Evolutionary conservation across 1,140 invertebrate genomes (phyloP), one percentile per base, ranked within the genome.

Genomic region (Calliopsis andreniformis): DNA sequence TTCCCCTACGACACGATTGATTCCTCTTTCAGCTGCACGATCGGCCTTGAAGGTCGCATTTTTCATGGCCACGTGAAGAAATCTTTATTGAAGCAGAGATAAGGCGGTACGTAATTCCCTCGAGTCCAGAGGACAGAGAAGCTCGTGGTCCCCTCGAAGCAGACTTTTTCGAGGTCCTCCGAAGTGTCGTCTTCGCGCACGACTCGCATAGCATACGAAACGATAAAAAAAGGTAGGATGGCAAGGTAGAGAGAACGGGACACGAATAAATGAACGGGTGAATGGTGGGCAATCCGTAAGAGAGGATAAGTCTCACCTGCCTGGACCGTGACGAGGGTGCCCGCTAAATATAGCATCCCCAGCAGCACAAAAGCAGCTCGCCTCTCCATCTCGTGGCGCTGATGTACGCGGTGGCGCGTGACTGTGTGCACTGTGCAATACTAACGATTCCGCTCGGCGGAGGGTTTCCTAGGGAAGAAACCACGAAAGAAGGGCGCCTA

Each of bases 311-410:
- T 85, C 88, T 91, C 86, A 91, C 89, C 89, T 87, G 88, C 87
- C 78, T 87, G 84, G 83, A 88, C 81, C 78, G 81, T 86, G 84
- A 79, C 84, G 82, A 91, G 83, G 89, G 82, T 86, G 84, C 86
- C 84, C 62, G 88, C 89, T 91, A 91, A 91, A 89, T 88, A 91
- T 91, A 91, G 90, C 87, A 90, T 76, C 69, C 84, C 82, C 82
- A 91, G 88, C 82, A 89, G 83, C 71, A 89, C 80, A 83, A 87
- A 86, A 86, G 83, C 85, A 82, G 83, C 85, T 85, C 87, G 88
- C 75, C 80, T 89, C 85, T 89, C 87, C 90, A 91, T 91, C 85
- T 89, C 81, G 84, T 82, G 79, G 80, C 78, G 82, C 63, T 81
- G 66, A 70, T 67, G 69, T 83, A 76, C 76, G 81, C 63, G 71